Conservation (phyloP, 2,797 vertebrate species). For the Lutra lutra region DNA sequence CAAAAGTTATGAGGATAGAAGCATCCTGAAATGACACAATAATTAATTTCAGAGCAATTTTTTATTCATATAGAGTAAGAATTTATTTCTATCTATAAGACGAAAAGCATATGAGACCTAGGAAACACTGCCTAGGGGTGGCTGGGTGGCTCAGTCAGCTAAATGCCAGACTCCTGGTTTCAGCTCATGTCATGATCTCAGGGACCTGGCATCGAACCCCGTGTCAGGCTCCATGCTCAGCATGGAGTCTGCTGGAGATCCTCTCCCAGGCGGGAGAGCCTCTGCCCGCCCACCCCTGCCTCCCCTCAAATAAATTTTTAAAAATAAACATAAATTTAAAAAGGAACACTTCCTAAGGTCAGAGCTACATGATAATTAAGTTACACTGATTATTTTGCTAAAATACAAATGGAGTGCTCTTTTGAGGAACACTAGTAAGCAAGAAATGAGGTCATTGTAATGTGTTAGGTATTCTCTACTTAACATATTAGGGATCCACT, state of each 20-base stretch:
- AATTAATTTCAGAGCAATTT: background rate
- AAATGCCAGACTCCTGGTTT: background rate
- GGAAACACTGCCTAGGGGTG: background rate
- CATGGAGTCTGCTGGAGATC: background rate
- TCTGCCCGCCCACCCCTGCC: fast-evolving
- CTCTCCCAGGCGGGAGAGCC: too few relatives aligned
- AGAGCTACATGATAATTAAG: background rate
- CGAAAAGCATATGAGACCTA: background rate
- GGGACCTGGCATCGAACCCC: background rate
- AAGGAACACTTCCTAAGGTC: background rate
- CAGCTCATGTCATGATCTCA: background rate
- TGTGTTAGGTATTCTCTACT: background rate
- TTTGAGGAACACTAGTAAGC: background rate
- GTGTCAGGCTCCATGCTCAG: background rate
- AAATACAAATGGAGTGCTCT: background rate
- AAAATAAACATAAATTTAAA: background rate
- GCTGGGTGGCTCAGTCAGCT: background rate
- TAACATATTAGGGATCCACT: too few relatives aligned
- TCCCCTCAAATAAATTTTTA: background rate
- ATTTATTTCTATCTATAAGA: constrained; percentile 28
- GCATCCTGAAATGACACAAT: background rate
- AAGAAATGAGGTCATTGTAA: background rate
- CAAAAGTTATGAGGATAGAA: background rate
- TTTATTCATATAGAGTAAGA: background rate
- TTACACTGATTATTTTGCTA: background rate